phyloP scores from a whole-genome alignment of 2,888 invertebrate species.

The Lypha dubia region DNA sequence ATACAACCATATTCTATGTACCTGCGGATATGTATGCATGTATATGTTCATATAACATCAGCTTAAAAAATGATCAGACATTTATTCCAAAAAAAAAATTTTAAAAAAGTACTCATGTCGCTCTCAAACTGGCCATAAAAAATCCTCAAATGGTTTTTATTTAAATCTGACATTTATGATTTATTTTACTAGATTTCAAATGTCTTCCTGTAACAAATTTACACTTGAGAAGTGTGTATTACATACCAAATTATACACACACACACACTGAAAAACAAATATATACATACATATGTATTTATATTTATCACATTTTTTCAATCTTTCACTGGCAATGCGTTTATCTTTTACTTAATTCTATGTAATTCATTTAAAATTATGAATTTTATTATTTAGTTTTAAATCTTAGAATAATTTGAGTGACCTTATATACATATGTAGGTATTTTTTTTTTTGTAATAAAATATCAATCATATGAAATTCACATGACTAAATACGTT shows the following conservation, averaged over 20 bases:
- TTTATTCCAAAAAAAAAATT: background rate
- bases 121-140: background rate
- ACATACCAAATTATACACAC: background rate
- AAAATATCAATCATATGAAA: conserved; percentile 61
- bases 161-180: background rate
- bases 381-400: conserved; percentile 5
- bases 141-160: background rate
- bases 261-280: background rate
- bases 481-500: conserved; percentile 14
- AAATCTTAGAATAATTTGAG: background rate
- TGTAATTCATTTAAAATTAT: background rate
- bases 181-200: background rate
- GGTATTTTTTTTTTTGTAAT: too few species aligned
- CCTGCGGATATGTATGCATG: too few species aligned
- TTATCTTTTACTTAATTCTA: background rate
- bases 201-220: background rate
- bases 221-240: background rate
- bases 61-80: background rate
- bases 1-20: too few species aligned
- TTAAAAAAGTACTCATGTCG: background rate
- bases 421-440: too few species aligned
- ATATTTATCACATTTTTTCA: background rate
- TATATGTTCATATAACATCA: background rate
- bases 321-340: background rate
- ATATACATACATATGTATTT: background rate